phyloP scores from a whole-genome alignment of 2,797 vertebrate genomes.

The Phoebastria nigripes region DNA sequence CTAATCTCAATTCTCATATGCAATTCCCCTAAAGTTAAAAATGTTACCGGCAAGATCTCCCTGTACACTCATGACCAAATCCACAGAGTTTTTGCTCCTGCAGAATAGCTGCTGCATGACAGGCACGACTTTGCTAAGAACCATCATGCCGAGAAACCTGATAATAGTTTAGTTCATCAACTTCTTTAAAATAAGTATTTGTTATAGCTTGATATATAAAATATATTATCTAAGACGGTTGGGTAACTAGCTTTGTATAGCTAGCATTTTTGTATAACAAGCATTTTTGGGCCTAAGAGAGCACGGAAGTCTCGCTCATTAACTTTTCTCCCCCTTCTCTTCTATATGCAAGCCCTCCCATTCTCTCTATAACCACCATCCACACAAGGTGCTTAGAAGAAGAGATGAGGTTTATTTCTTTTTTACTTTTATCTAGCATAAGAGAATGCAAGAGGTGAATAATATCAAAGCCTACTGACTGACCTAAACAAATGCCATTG shows the following conservation, averaged over 20 bases:
- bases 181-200: background rate
- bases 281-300: background rate
- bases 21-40: background rate
- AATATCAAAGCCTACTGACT: background rate
- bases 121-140: background rate
- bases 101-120: background rate
- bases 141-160: background rate
- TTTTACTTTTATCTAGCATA: background rate
- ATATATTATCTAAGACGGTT: background rate
- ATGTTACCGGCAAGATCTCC: background rate
- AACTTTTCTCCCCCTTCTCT: background rate
- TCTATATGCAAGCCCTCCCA: background rate
- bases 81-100: background rate
- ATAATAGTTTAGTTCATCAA: background rate
- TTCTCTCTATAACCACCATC: background rate
- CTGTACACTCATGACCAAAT: background rate
- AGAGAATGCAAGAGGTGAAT: background rate
- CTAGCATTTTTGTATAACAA: background rate
- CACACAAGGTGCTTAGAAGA: background rate
- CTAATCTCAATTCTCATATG: background rate
- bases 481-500: background rate
- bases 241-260: background rate
- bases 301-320: background rate
- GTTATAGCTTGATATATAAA: background rate
- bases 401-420: background rate